Evolutionary conservation across 2,113 vertebrate genomes (phyloP).

Genomic region (Stegastes partitus): DNA sequence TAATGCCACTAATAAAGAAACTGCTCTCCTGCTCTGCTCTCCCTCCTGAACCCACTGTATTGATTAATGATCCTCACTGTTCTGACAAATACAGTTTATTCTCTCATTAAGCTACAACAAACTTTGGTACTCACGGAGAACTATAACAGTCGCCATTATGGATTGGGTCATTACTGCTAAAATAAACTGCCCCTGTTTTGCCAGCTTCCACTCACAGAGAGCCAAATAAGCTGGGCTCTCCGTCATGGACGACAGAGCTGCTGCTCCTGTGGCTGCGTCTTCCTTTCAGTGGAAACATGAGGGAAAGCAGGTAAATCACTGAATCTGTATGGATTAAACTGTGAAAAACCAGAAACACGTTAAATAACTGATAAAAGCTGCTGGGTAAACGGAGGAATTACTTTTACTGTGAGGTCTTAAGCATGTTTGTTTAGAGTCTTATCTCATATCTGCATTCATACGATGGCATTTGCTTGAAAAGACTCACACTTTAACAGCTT

Average conservation of each 20-base stretch:
- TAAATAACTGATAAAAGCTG: conserved; percentile 5
- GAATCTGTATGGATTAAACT: conserved; percentile 12
- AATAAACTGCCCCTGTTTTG: conserved; percentile 70
- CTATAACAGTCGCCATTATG: conserved; percentile 65
- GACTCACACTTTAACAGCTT: neutral
- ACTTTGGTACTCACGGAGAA: conserved; percentile 53
- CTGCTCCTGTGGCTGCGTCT: conserved; percentile 29
- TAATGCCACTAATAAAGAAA: conserved; percentile 49
- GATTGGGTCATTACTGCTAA: conserved; percentile 75
- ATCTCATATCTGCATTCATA: neutral
- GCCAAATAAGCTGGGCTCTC: conserved; percentile 46
- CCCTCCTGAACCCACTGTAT: conserved; percentile 33
- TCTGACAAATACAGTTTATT: conserved; percentile 68
- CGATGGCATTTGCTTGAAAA: neutral
- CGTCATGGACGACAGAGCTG: conserved; percentile 53
- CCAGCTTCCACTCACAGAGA: conserved; percentile 43
- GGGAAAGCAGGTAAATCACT: conserved; percentile 12
- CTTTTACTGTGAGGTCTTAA: neutral
- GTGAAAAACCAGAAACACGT: conserved; percentile 6
- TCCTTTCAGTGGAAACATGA: conserved; percentile 29
- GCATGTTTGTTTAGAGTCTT: neutral
- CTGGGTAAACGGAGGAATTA: neutral
- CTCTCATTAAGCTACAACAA: conserved; percentile 75
- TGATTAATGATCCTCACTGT: conserved; percentile 59
- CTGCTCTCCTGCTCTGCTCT: conserved; percentile 26